Conservation (phyloP, 35 echinoderm and acorn worm species). For the Amphiura filiformis region DNA sequence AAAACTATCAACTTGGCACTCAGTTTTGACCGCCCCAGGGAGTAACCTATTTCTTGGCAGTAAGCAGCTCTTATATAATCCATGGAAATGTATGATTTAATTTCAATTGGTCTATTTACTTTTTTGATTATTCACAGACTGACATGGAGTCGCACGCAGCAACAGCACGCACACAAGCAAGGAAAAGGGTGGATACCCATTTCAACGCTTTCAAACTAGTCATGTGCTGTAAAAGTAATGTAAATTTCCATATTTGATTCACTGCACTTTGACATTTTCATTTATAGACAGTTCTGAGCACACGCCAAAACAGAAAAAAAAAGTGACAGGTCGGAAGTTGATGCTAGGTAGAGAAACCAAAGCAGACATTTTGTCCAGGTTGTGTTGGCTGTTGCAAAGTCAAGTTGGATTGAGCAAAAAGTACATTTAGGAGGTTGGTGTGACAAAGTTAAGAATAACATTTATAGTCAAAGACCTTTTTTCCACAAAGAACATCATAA, state of each 20-base stretch:
- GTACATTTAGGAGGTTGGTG: too few relatives aligned
- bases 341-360: neutral
- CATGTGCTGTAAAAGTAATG: neutral
- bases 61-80: too few relatives aligned
- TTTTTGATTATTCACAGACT: neutral
- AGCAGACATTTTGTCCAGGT: neutral
- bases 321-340: neutral
- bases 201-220: neutral
- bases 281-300: neutral
- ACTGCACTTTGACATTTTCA: neutral
- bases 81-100: neutral
- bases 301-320: neutral
- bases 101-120: neutral
- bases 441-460: too few relatives aligned
- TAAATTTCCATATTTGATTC: neutral
- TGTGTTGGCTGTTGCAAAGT: neutral
- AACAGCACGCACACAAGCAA: neutral
- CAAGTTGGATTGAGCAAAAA: neutral
- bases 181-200: neutral
- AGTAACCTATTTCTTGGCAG: neutral
- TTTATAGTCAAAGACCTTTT: too few relatives aligned
- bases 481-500: too few relatives aligned
- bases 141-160: neutral
- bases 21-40: neutral
- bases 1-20: neutral